A percentile compares a stretch with the other conserved stretches of the same genome.
These are phyloP conservation scores for Ifrita kowaldi DNA, from an alignment of 2,113 vertebrate species.

Conservation along the genomic window DNA sequence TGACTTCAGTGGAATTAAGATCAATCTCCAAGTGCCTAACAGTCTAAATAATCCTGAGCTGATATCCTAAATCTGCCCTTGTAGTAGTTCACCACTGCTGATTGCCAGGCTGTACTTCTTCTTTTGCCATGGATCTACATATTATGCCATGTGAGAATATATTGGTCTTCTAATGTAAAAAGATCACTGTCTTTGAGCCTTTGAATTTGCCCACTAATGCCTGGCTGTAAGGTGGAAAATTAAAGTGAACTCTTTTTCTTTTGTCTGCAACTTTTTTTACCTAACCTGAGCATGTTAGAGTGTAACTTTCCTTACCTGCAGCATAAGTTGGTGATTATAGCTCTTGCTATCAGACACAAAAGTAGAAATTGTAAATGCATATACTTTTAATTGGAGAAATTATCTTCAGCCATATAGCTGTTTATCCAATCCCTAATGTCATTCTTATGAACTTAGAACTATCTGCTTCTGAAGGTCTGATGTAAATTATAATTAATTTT, in stretches of 20 bases:
- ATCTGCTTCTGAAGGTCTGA: not conserved
- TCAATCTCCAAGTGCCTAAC: not conserved
- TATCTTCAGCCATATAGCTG: conserved; percentile 1
- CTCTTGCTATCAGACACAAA: not conserved
- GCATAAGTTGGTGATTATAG: not conserved
- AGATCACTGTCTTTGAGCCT: not conserved
- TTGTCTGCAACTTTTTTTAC: not conserved
- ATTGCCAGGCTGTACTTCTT: not conserved
- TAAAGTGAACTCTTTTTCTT: not conserved
- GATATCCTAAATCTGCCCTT: not conserved
- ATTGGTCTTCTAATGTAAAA: not conserved
- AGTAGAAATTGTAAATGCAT: conserved; percentile 14
- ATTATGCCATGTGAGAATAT: not conserved
- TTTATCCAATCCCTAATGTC: conserved; percentile 22
- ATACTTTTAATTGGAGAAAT: conserved; percentile 15
- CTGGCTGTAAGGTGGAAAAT: not conserved
- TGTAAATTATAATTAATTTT: conserved; percentile 38
- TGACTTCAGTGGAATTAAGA: not conserved
- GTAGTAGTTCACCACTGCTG: not conserved
- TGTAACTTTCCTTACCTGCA: not conserved
- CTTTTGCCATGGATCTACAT: not conserved
- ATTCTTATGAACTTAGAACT: conserved; percentile 1
- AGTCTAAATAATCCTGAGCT: not conserved
- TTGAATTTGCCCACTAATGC: not conserved
- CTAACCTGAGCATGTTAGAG: not conserved